phyloP scores from a whole-genome alignment of 2,113 vertebrate species.

The Calyptommatus sinebrachiatus region DNA sequence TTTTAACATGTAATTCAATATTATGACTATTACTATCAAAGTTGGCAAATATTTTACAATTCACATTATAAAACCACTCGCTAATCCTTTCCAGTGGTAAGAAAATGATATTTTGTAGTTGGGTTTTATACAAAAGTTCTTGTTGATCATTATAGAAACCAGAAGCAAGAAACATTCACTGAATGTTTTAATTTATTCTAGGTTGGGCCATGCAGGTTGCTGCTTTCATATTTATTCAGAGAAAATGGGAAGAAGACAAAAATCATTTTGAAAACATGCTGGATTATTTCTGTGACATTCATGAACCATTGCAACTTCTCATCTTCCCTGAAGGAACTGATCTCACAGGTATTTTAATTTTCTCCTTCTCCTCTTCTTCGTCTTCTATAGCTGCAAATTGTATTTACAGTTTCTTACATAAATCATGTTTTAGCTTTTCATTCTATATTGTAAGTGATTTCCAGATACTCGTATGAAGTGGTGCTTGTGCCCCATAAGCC shows the following conservation, averaged over 20 bases:
- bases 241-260: slow-evolving; percentile 92
- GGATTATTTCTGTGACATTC: slow-evolving; percentile 94
- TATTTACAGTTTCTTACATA: background rate
- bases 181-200: slow-evolving; percentile 58
- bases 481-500: no score
- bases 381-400: background rate
- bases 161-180: background rate
- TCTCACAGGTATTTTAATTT: slow-evolving; percentile 82
- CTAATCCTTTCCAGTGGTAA: background rate
- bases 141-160: no score
- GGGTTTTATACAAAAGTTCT: background rate
- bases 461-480: background rate
- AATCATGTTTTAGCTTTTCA: background rate
- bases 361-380: background rate
- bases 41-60: background rate
- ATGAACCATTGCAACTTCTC: slow-evolving; percentile 91
- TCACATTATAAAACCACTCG: background rate
- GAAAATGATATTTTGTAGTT: background rate
- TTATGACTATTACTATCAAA: background rate
- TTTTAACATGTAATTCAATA: background rate
- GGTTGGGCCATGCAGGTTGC: slow-evolving; percentile 99
- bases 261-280: slow-evolving; percentile 90
- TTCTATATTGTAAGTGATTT: background rate
- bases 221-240: slow-evolving; percentile 91
- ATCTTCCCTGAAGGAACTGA: slow-evolving; percentile 97